A percentile compares a stretch with the other conserved stretches of the same genome.
Conservation (phyloP, 2,113 vertebrate species). For the Urocynchramus pylzowi region DNA sequence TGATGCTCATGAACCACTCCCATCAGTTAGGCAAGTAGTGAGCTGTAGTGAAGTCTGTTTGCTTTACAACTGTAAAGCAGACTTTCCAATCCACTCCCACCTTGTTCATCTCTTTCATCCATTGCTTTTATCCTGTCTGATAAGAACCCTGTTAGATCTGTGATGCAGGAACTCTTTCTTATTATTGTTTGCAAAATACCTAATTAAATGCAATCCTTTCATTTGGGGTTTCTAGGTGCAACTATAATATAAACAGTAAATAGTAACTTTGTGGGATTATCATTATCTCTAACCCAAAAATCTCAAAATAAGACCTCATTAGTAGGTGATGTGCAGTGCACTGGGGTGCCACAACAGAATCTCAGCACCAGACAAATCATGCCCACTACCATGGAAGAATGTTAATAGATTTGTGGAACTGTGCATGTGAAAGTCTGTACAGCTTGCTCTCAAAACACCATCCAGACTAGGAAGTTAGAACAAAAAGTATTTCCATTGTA, state of each 20-base stretch:
- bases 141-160: not conserved
- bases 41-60: slow-evolving; percentile 29
- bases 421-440: not conserved
- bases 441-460: not conserved
- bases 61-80: slow-evolving; percentile 9
- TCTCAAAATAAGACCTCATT: not conserved
- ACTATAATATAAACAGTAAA: slow-evolving; percentile 1
- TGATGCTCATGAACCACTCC: not conserved
- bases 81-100: not conserved
- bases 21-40: slow-evolving; percentile 12
- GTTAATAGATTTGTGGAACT: not conserved
- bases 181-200: slow-evolving; percentile 25
- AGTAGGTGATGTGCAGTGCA: not conserved
- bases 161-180: not conserved
- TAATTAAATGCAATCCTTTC: not conserved
- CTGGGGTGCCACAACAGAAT: not conserved
- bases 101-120: not conserved
- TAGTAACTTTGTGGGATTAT: not conserved
- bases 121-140: not conserved
- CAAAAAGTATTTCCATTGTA: not conserved
- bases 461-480: not conserved
- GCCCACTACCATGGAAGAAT: not conserved
- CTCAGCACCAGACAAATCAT: not conserved
- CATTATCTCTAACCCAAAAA: not conserved
- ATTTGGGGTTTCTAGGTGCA: not conserved